Evolutionary conservation across 2,113 vertebrate genomes (phyloP).

Genomic region (Apaloderma vittatum): DNA sequence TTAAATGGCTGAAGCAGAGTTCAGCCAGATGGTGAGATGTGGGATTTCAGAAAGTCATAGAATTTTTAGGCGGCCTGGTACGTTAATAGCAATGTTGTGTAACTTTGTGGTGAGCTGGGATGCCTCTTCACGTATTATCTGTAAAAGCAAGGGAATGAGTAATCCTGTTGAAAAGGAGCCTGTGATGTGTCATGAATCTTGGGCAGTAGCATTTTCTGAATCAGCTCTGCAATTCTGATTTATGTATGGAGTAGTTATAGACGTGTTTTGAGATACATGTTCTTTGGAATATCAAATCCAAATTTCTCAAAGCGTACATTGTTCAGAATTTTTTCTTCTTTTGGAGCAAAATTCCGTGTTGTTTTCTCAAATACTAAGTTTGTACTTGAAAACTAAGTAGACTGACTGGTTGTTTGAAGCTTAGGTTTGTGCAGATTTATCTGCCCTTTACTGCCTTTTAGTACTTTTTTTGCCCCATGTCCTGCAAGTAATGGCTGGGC

Average conservation of each 20-base stretch:
- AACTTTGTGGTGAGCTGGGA: background rate
- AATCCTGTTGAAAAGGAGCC: background rate
- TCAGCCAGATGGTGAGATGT: background rate
- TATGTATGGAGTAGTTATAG: background rate
- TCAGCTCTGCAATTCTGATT: background rate
- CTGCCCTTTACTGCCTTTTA: background rate
- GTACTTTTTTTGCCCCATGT: background rate
- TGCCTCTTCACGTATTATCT: background rate
- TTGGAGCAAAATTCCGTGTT: background rate
- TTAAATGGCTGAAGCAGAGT: background rate
- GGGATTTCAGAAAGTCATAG: background rate
- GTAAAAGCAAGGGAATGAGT: background rate
- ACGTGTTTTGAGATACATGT: background rate
- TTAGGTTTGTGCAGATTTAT: background rate
- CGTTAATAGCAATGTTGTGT: background rate
- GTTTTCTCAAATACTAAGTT: background rate
- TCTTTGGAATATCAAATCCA: background rate
- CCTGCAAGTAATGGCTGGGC: background rate
- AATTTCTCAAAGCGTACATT: background rate
- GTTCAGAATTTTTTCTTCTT: background rate
- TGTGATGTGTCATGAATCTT: background rate
- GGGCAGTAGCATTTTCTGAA: background rate
- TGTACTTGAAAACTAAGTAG: background rate
- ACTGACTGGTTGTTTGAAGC: background rate
- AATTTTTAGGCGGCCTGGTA: background rate